These are phyloP conservation scores for Timandra comae DNA, from an alignment of 2,888 invertebrate genomes.

Conservation along the genomic window DNA sequence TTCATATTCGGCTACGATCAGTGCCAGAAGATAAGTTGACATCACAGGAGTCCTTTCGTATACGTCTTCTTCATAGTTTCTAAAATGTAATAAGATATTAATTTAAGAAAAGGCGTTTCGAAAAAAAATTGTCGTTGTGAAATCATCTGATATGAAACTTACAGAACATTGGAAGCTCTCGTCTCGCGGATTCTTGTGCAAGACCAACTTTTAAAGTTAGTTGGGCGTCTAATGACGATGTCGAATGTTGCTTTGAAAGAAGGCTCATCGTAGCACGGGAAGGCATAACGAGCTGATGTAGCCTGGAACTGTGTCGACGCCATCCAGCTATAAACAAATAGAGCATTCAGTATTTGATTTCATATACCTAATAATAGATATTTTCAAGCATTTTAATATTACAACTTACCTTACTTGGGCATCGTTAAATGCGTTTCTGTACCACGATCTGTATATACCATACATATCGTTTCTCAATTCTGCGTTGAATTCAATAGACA, in stretches of 20 bases:
- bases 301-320: conserved; percentile 84
- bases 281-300: conserved; percentile 81
- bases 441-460: conserved; percentile 65
- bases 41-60: conserved; percentile 61
- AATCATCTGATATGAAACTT: conserved; percentile 21
- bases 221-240: conserved; percentile 79
- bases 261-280: conserved; percentile 90
- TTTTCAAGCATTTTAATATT: background rate
- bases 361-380: too few relatives aligned
- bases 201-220: conserved; percentile 63
- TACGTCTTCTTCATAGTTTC: conserved; percentile 44
- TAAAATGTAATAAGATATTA: conserved; percentile 17
- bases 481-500: conserved; percentile 42
- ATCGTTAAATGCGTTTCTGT: conserved; percentile 31
- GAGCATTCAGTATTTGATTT: background rate
- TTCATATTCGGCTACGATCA: conserved; percentile 80
- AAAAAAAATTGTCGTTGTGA: too few relatives aligned
- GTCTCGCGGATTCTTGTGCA: conserved; percentile 75
- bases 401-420: conserved; percentile 31
- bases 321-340: conserved; percentile 59
- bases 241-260: conserved; percentile 86
- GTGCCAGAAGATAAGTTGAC: conserved; percentile 83
- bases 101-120: background rate
- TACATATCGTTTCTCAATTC: conserved; percentile 56
- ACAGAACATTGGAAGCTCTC: conserved; percentile 21